Conservation (phyloP, 2,113 vertebrate genomes). For the Xenopus borealis region DNA sequence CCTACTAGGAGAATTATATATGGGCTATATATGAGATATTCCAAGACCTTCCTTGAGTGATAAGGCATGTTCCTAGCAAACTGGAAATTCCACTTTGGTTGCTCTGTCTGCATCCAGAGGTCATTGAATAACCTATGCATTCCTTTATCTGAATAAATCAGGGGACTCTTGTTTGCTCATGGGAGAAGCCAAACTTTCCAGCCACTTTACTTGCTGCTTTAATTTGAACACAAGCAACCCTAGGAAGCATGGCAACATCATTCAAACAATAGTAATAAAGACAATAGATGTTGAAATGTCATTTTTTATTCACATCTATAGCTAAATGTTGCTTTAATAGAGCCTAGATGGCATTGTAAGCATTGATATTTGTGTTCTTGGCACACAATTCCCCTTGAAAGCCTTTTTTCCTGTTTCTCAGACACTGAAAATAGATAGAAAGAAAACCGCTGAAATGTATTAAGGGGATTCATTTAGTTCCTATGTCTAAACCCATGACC, state of each 20-base stretch:
- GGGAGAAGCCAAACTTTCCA: slow-evolving; percentile 29
- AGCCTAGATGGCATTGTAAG: no score
- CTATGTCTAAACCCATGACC: background rate
- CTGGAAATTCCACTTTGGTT: slow-evolving; percentile 42
- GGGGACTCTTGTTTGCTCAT: slow-evolving; percentile 36
- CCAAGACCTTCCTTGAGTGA: background rate
- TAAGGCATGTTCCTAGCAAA: slow-evolving; percentile 30
- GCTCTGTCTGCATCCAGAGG: slow-evolving; percentile 33
- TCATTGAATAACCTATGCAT: slow-evolving; percentile 45
- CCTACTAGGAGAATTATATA: no score
- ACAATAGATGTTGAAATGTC: background rate
- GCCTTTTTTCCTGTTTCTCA: no score
- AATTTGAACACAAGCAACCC: no score
- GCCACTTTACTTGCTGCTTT: slow-evolving; percentile 7
- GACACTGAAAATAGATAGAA: no score
- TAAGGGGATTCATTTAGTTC: background rate
- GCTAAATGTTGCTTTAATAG: no score
- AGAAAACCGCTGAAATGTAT: background rate
- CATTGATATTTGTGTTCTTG: no score
- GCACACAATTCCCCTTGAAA: no score
- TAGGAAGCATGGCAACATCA: background rate
- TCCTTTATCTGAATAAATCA: slow-evolving; percentile 44
- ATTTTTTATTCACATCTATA: background rate
- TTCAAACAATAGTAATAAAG: background rate
- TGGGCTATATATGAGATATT: background rate